A percentile compares a stretch with the other conserved stretches of the same genome.
Evolutionary conservation across 2,888 invertebrate genomes (phyloP).

Genomic region (Aethes cnicana): DNA sequence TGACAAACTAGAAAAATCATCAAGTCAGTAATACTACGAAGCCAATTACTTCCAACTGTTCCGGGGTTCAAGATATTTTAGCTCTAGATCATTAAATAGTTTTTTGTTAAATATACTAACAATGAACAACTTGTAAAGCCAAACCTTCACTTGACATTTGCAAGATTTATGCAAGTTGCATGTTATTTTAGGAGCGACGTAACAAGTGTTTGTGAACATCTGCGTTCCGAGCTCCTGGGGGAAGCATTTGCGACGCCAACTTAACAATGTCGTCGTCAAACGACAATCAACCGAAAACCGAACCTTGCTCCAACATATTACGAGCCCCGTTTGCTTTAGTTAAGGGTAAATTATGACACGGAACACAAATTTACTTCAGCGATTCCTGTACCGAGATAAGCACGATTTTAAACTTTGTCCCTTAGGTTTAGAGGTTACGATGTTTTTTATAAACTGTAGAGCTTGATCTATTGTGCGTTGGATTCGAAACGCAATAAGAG

Average conservation of each 20-base stretch:
- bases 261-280: conserved; percentile 21
- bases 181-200: conserved; percentile 38
- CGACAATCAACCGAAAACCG: background rate
- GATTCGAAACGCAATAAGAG: conserved; percentile 32
- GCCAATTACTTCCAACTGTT: too few relatives aligned
- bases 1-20: too few relatives aligned
- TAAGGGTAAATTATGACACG: conserved; percentile 6
- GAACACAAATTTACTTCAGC: conserved; percentile 5
- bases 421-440: background rate
- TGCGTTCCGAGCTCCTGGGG: conserved; percentile 50
- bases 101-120: too few relatives aligned
- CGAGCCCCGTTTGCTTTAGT: background rate
- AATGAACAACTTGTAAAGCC: background rate
- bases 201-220: conserved; percentile 63
- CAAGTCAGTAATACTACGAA: too few relatives aligned
- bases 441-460: background rate
- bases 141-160: conserved; percentile 23
- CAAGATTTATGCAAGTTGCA: conserved; percentile 30
- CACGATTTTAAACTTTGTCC: conserved; percentile 3
- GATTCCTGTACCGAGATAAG: conserved; percentile 1
- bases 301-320: background rate
- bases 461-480: conserved; percentile 17
- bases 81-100: too few relatives aligned
- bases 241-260: conserved; percentile 36
- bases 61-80: too few relatives aligned